phyloP scores from a whole-genome alignment of 2,797 vertebrate genomes.

The Brachyalestes nurse region DNA sequence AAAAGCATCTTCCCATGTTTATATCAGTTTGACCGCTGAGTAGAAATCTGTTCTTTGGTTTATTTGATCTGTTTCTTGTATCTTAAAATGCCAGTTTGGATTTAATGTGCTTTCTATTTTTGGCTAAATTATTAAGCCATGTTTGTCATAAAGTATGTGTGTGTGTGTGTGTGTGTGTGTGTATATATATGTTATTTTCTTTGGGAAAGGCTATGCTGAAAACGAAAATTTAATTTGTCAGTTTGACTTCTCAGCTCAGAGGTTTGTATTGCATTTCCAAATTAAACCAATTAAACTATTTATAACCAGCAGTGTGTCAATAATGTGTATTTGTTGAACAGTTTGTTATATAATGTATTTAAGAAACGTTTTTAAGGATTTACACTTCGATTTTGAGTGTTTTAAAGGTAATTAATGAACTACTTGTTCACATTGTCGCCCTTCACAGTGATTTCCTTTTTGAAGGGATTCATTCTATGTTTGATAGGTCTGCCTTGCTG shows the following conservation, averaged over 20 bases:
- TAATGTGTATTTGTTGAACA: neutral
- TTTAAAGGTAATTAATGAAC: too few relatives aligned
- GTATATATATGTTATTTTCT: neutral
- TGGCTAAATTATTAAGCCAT: constrained; percentile 18
- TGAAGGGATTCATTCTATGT: too few relatives aligned
- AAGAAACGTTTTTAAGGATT: too few relatives aligned
- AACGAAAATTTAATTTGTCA: constrained; percentile 17
- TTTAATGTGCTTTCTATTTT: neutral
- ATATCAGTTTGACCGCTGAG: constrained; percentile 19
- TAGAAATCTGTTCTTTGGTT: constrained; percentile 11
- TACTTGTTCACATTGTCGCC: neutral
- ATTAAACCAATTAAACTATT: constrained; percentile 23
- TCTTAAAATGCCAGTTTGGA: constrained; percentile 2
- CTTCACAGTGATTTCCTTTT: neutral
- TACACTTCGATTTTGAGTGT: too few relatives aligned
- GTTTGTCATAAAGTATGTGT: neutral
- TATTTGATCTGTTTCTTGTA: constrained; percentile 30
- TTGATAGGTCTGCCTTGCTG: too few relatives aligned
- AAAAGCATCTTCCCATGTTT: constrained; percentile 22
- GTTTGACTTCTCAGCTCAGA: neutral
- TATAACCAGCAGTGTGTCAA: neutral
- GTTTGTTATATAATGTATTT: neutral
- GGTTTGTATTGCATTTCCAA: constrained; percentile 42
- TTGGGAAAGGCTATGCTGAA: constrained; percentile 8
- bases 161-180: neutral